These are phyloP conservation scores for Hylaeus volcanicus DNA, from an alignment of 1,140 invertebrate genomes.

Conservation along the genomic window DNA sequence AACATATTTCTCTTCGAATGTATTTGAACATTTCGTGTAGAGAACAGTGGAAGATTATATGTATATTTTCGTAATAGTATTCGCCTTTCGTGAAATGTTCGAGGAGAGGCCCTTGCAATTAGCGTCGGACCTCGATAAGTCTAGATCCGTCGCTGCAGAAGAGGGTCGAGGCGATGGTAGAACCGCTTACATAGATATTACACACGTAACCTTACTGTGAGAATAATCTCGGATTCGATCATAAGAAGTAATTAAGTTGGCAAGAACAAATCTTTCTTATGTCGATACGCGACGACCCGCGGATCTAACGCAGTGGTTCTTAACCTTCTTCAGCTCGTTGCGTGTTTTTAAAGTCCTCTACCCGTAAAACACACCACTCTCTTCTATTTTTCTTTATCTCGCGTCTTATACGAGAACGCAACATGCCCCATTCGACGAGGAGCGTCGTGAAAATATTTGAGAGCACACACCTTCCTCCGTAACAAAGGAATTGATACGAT, in stretches of 20 bases:
- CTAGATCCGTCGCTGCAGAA: too few species aligned
- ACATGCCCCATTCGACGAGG: background rate
- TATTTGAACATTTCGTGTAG: too few species aligned
- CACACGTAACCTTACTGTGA: background rate
- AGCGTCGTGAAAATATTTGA: too few species aligned
- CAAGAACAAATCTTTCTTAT: conserved; percentile 15
- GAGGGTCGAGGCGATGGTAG: background rate
- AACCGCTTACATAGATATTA: background rate
- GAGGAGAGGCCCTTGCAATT: too few species aligned
- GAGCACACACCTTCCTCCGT: background rate
- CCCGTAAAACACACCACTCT: too few species aligned
- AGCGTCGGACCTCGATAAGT: too few species aligned
- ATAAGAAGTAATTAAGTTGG: conserved; percentile 34
- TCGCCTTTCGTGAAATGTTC: too few species aligned
- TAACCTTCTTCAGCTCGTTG: background rate
- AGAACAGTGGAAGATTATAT: too few species aligned
- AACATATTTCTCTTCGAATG: too few species aligned
- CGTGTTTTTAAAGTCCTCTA: background rate
- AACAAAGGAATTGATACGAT: background rate
- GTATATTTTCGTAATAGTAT: too few species aligned
- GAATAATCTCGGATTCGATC: conserved; percentile 28
- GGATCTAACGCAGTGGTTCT: background rate
- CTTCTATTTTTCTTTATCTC: too few species aligned
- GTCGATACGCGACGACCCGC: background rate
- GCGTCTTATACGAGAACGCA: background rate